A percentile compares a stretch with the other conserved stretches of the same genome.
These are phyloP conservation scores for Hylyphantes graminicola DNA, from an alignment of 1,140 invertebrate species.

Conservation along the genomic window DNA sequence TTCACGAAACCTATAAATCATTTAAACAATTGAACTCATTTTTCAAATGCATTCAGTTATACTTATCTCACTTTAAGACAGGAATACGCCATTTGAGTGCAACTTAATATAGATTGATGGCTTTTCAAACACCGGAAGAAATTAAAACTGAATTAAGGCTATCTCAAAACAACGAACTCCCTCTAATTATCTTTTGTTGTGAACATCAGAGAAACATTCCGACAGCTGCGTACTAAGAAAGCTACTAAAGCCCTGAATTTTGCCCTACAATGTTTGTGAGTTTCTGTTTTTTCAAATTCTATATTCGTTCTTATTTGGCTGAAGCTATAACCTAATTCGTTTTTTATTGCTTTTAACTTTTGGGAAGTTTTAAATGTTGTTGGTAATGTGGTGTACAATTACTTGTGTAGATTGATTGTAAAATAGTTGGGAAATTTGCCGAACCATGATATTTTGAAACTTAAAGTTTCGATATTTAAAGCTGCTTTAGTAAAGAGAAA, in stretches of 20 bases:
- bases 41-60: too few species aligned
- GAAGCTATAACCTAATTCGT: slow-evolving; percentile 20
- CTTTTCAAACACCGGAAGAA: slow-evolving; percentile 19
- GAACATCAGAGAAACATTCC: too few species aligned
- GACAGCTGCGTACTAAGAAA: slow-evolving; percentile 8
- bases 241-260: slow-evolving; percentile 11
- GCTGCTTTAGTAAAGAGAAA: too few species aligned
- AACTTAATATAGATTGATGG: slow-evolving; percentile 38
- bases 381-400: too few species aligned
- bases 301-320: slow-evolving; percentile 33
- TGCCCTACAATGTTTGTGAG: background rate
- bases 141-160: slow-evolving; percentile 20
- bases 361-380: too few species aligned
- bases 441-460: too few species aligned
- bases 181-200: slow-evolving; percentile 21
- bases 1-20: too few species aligned
- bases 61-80: background rate
- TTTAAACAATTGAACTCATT: too few species aligned
- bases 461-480: too few species aligned
- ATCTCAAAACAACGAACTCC: slow-evolving; percentile 23
- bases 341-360: too few species aligned
- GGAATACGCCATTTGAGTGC: slow-evolving; percentile 2
- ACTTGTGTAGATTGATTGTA: too few species aligned
- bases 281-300: background rate
- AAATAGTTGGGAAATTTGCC: too few species aligned